These are phyloP conservation scores for Balearica regulorum DNA, from an alignment of 2,797 vertebrate species.

Conservation along the genomic window DNA sequence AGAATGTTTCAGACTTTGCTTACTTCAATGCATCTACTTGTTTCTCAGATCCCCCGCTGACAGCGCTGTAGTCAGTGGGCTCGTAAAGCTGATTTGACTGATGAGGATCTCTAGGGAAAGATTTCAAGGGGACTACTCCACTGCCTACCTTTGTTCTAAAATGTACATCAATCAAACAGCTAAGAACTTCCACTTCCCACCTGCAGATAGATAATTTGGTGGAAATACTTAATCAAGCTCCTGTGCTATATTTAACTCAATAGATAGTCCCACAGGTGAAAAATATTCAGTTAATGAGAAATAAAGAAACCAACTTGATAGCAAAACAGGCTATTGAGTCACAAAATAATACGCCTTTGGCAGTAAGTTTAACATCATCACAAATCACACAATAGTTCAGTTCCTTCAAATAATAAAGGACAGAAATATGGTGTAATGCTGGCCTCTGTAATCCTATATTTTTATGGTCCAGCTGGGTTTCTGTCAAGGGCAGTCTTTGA, in stretches of 20 bases:
- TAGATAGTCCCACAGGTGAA: not conserved
- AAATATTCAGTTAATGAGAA: not conserved
- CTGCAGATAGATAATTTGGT: not conserved
- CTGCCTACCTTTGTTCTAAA: not conserved
- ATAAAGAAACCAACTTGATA: not conserved
- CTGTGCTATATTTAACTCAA: not conserved
- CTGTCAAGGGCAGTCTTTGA: not conserved
- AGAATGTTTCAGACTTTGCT: not conserved
- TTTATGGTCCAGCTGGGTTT: not conserved
- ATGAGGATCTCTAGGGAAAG: not conserved
- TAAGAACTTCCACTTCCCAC: not conserved
- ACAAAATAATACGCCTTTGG: not conserved
- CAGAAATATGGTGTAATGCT: not conserved
- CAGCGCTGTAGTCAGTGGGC: not conserved
- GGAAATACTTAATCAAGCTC: not conserved
- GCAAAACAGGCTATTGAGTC: not conserved
- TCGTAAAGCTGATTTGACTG: not conserved
- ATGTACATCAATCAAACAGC: not conserved
- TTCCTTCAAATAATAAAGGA: not conserved
- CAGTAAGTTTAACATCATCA: not conserved
- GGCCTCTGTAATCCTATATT: not conserved
- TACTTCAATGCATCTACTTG: not conserved
- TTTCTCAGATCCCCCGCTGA: not conserved
- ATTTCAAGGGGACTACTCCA: not conserved
- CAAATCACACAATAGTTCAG: not conserved